phyloP scores from a whole-genome alignment of 2,797 vertebrate species.

The Tapera naevia region DNA sequence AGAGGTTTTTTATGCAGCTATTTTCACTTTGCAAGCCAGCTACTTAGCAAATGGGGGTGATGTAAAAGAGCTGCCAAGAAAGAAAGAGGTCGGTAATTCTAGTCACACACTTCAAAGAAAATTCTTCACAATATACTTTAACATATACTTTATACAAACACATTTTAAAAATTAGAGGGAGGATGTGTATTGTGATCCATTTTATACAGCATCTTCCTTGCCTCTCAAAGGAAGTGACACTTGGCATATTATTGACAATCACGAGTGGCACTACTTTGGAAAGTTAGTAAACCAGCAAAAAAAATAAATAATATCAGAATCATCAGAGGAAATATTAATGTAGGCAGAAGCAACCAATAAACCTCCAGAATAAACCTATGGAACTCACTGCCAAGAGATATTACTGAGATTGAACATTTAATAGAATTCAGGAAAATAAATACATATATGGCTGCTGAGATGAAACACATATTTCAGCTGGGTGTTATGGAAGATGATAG shows the following conservation, averaged over 20 bases:
- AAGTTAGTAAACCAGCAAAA: neutral
- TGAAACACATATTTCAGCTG: neutral
- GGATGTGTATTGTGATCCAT: too few species aligned
- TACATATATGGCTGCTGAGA: neutral
- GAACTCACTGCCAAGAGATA: neutral
- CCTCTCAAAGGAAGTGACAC: neutral
- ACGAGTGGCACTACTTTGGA: neutral
- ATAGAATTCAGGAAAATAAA: neutral
- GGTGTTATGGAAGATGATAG: neutral
- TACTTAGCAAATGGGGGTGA: neutral
- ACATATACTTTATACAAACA: neutral
- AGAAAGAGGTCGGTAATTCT: neutral
- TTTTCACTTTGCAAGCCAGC: neutral
- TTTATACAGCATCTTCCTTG: neutral
- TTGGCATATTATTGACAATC: neutral
- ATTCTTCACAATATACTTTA: neutral
- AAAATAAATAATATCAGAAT: neutral
- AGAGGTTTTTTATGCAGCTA: fast-evolving
- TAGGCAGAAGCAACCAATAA: neutral
- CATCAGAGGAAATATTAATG: neutral
- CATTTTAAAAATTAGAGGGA: neutral
- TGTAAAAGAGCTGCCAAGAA: neutral
- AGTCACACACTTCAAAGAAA: neutral
- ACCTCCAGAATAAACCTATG: neutral
- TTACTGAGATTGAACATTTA: neutral